These are phyloP conservation scores for Muscicapa striata DNA, from an alignment of 2,797 vertebrate species.

Conservation along the genomic window DNA sequence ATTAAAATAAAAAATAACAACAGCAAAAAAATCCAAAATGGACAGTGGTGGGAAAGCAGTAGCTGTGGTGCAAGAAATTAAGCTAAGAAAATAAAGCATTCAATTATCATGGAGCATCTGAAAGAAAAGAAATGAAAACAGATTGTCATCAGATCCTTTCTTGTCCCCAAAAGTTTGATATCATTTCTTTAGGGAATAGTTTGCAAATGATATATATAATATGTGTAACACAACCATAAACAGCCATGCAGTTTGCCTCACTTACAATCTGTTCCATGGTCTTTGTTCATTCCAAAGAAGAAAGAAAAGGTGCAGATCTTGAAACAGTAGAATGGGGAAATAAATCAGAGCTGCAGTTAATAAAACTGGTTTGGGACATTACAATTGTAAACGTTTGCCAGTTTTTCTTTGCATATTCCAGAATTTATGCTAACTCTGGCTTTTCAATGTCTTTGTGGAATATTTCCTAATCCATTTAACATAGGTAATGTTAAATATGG, in stretches of 20 bases:
- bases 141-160: conserved; percentile 73
- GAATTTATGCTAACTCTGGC: conserved; percentile 47
- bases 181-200: conserved; percentile 75
- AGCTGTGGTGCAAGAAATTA: conserved; percentile 43
- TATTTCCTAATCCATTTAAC: conserved; percentile 49
- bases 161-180: conserved; percentile 72
- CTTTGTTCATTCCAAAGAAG: conserved; percentile 70
- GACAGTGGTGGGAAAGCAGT: conserved; percentile 7
- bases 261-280: conserved; percentile 77
- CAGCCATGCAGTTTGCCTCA: conserved; percentile 72
- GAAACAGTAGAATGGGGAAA: conserved; percentile 46
- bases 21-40: conserved; percentile 37
- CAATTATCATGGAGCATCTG: conserved; percentile 64
- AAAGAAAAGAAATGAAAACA: conserved; percentile 74
- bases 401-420: conserved; percentile 44
- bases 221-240: conserved; percentile 72
- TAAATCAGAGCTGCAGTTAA: conserved; percentile 67
- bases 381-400: conserved; percentile 28
- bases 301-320: conserved; percentile 55
- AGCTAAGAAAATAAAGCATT: conserved; percentile 38
- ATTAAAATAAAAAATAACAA: conserved; percentile 52
- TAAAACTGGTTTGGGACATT: conserved; percentile 45
- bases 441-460: neutral
- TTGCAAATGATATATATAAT: conserved; percentile 76
- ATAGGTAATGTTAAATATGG: neutral